A percentile compares a stretch with the other conserved stretches of the same genome.
Conservation (phyloP, 2,113 vertebrate genomes). For the Toxotes chatareus region DNA sequence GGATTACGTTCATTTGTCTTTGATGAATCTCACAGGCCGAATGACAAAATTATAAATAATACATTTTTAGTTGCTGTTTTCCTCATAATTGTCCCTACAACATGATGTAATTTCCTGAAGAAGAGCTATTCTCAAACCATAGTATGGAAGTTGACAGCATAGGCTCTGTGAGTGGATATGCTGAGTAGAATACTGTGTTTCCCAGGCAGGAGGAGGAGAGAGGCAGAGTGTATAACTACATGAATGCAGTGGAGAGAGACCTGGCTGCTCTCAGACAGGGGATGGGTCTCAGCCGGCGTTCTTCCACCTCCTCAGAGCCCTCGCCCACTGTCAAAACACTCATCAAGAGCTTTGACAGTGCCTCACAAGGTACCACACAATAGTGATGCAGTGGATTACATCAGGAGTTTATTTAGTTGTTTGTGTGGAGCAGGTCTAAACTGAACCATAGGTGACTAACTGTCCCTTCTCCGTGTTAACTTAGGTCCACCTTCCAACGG, state of each 20-base stretch:
- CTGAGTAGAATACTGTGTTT: slow-evolving; percentile 16
- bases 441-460: background rate
- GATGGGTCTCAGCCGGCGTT: slow-evolving; percentile 93
- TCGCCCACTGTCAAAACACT: slow-evolving; percentile 97
- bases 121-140: background rate
- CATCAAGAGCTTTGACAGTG: slow-evolving; percentile 97
- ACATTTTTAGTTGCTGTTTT: background rate
- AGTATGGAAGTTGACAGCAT: background rate
- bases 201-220: slow-evolving; percentile 94
- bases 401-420: background rate
- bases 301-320: slow-evolving; percentile 94
- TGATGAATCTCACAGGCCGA: background rate
- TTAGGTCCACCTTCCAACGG: slow-evolving; percentile 73
- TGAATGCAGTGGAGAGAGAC: slow-evolving; percentile 96
- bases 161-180: background rate
- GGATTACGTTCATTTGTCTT: background rate
- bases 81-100: background rate
- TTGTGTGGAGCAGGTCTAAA: background rate
- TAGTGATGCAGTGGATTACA: background rate
- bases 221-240: slow-evolving; percentile 97
- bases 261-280: slow-evolving; percentile 94
- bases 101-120: background rate
- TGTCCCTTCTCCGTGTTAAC: background rate
- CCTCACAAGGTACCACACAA: slow-evolving; percentile 89
- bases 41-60: background rate